Percentiles rank a stretch among this genome's conserved stretches.
Conservation (phyloP, 2,113 vertebrate species). For the Aldabrachelys gigantea region DNA sequence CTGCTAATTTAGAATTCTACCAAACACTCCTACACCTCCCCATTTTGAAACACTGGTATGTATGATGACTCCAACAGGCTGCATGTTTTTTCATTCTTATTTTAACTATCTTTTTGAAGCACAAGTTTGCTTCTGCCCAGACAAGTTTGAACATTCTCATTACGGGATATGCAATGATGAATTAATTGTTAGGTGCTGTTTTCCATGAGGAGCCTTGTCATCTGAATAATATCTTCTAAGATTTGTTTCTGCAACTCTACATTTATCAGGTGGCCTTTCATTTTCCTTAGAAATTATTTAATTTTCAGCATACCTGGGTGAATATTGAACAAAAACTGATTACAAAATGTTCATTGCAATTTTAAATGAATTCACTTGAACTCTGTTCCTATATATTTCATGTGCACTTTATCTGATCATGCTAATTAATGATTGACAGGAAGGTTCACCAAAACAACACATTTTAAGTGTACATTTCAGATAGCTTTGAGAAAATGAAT, state of each 20-base stretch:
- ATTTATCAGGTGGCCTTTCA: constrained; percentile 19
- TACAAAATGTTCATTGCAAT: constrained; percentile 25
- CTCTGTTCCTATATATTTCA: constrained; percentile 45
- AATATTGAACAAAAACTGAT: constrained; percentile 16
- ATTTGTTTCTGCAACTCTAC: neutral
- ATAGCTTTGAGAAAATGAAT: neutral
- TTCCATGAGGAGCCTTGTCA: constrained; percentile 31
- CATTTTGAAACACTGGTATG: constrained; percentile 60
- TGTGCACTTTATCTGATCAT: constrained; percentile 41
- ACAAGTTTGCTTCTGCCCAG: constrained; percentile 58
- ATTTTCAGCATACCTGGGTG: constrained; percentile 11
- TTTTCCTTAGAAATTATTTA: neutral
- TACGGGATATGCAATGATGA: constrained; percentile 8
- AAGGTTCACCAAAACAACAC: constrained; percentile 30
- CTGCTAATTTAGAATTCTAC: constrained; percentile 64
- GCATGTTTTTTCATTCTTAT: constrained; percentile 14
- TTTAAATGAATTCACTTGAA: constrained; percentile 61
- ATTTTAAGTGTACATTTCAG: neutral
- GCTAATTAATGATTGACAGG: constrained; percentile 38
- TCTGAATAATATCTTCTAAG: neutral
- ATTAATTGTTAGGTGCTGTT: constrained; percentile 47
- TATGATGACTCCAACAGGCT: constrained; percentile 14
- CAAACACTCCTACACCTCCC: constrained; percentile 30
- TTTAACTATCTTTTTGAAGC: constrained; percentile 55
- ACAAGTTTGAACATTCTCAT: constrained; percentile 59